Evolutionary conservation across 2,113 vertebrate species (phyloP).

Genomic region (Cephalopterus ornatus): DNA sequence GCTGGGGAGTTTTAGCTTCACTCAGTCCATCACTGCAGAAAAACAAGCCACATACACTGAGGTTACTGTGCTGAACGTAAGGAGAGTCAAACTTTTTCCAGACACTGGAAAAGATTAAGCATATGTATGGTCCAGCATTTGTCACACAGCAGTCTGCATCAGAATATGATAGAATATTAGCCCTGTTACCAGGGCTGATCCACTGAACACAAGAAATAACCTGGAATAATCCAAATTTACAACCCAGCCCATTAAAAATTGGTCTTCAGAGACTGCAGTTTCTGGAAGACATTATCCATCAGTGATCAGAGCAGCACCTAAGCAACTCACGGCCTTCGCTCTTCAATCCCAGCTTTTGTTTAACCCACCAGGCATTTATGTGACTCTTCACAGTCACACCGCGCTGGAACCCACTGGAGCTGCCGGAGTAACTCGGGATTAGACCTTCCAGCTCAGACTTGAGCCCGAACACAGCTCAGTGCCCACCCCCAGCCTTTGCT

Average conservation of each 20-base stretch:
- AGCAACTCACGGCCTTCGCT: background rate
- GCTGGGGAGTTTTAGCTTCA: background rate
- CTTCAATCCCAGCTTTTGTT: background rate
- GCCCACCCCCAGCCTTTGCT: background rate
- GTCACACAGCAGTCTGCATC: background rate
- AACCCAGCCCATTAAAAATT: background rate
- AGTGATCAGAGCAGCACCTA: background rate
- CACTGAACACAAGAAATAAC: background rate
- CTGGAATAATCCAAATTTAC: background rate
- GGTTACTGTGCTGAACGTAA: background rate
- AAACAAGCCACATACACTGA: background rate
- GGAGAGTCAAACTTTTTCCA: background rate
- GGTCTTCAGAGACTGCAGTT: background rate
- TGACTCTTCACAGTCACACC: background rate
- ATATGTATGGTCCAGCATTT: background rate
- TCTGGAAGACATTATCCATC: background rate
- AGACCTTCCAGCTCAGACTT: background rate
- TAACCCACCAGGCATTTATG: background rate
- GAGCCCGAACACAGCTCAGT: background rate
- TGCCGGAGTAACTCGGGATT: background rate
- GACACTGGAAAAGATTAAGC: constrained; percentile 7
- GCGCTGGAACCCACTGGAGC: background rate
- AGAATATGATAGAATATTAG: background rate
- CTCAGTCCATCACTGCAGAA: background rate
- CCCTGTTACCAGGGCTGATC: background rate